Evolutionary conservation across 1,140 invertebrate genomes (phyloP).

Genomic region (Epicauta chinensis): DNA sequence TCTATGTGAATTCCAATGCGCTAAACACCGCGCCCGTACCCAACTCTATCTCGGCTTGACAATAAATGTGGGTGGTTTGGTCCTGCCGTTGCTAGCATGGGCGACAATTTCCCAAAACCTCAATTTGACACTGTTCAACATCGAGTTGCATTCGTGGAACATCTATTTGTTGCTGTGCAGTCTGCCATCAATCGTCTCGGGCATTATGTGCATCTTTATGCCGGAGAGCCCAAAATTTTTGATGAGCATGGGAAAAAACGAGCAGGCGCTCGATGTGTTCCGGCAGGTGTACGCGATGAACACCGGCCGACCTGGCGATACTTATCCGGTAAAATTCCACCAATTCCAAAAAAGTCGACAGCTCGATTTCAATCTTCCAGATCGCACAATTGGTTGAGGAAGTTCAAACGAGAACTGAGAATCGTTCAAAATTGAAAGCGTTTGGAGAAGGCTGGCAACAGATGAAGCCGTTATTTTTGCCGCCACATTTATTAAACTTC

Average conservation of each 20-base stretch:
- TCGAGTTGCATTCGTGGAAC: constrained; percentile 62
- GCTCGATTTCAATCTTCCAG: constrained; percentile 15
- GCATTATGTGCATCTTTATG: constrained; percentile 47
- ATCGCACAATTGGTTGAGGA: constrained; percentile 25
- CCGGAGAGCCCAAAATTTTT: constrained; percentile 78
- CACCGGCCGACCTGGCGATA: constrained; percentile 49
- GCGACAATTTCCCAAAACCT: constrained; percentile 21
- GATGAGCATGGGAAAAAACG: constrained; percentile 61
- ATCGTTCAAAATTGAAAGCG: constrained; percentile 17
- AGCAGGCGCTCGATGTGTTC: constrained; percentile 57
- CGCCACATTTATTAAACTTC: constrained; percentile 22
- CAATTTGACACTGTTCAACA: constrained; percentile 6
- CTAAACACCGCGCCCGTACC: constrained; percentile 54
- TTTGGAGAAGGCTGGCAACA: constrained; percentile 26
- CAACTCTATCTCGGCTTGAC: constrained; percentile 55
- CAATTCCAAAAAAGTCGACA: neutral
- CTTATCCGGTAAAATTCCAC: constrained; percentile 55
- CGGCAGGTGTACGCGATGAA: constrained; percentile 53
- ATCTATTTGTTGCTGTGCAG: constrained; percentile 61
- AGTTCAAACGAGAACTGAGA: constrained; percentile 15
- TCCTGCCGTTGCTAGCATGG: constrained; percentile 26
- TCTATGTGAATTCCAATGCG: constrained; percentile 59
- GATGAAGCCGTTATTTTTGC: constrained; percentile 23
- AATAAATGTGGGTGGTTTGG: constrained; percentile 48
- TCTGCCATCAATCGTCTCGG: constrained; percentile 59